Conservation (phyloP, 2,113 vertebrate genomes). For the Nannobrachium achirus region DNA sequence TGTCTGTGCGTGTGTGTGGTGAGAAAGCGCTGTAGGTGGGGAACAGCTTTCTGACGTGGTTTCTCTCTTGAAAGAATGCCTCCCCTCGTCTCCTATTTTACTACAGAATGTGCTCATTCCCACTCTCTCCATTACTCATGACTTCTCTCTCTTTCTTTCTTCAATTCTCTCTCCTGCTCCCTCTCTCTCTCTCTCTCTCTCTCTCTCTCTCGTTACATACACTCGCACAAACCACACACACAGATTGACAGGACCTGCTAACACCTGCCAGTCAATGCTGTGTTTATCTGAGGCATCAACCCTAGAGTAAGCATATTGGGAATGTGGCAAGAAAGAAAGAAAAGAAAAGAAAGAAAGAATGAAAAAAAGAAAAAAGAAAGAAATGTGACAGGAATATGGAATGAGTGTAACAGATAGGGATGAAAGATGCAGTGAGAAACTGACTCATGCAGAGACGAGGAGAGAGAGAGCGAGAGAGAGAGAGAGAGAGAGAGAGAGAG, state of each 20-base stretch:
- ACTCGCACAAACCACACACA: neutral
- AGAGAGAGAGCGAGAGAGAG: neutral
- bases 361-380: neutral
- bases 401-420: too few species aligned
- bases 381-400: too few species aligned
- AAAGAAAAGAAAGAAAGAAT: neutral
- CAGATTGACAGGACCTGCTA: neutral
- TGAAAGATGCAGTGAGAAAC: too few species aligned
- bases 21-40: constrained; percentile 38
- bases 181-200: neutral
- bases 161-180: neutral
- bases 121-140: neutral
- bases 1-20: too few species aligned
- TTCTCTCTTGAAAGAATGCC: neutral
- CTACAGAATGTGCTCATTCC: neutral
- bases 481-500: neutral
- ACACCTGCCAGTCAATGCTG: neutral
- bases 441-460: neutral
- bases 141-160: neutral
- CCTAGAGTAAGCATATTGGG: neutral
- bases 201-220: neutral
- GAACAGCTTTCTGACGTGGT: constrained; percentile 9
- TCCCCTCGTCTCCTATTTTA: neutral
- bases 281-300: neutral
- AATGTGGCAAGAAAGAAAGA: neutral